phyloP scores from a whole-genome alignment of 2,888 invertebrate genomes.

The Tinea pellionella region DNA sequence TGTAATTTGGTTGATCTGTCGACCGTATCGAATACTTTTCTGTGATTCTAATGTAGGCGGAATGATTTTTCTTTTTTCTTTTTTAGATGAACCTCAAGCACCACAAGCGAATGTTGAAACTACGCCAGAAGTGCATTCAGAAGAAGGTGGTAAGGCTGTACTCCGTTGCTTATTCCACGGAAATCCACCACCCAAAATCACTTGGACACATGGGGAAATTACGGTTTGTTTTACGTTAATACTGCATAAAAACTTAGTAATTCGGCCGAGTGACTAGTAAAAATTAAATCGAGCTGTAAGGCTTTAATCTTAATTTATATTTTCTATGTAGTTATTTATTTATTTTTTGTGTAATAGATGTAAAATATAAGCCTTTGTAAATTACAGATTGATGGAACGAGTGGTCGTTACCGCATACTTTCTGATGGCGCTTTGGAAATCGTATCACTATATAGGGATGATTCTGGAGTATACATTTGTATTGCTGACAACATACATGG shows the following conservation, averaged over 20 bases:
- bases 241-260: neutral
- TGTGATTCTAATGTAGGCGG: no score
- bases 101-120: slow-evolving; percentile 45
- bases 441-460: slow-evolving; percentile 80
- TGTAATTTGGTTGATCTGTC: no score
- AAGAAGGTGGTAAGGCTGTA: slow-evolving; percentile 80
- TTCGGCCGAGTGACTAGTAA: no score
- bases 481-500: slow-evolving; percentile 84
- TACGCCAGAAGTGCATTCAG: slow-evolving; percentile 72
- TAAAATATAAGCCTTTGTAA: no score
- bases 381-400: slow-evolving; percentile 76
- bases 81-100: slow-evolving; percentile 36
- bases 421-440: slow-evolving; percentile 85
- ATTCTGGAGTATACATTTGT: slow-evolving; percentile 88
- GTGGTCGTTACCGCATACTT: slow-evolving; percentile 77
- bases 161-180: slow-evolving; percentile 82
- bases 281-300: no score
- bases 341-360: no score
- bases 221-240: slow-evolving; percentile 59
- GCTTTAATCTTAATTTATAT: no score
- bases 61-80: neutral
- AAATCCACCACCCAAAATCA: slow-evolving; percentile 80
- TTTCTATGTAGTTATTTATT: no score
- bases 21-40: no score
- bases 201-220: slow-evolving; percentile 80